Evolutionary conservation across 2,888 invertebrate species (phyloP), one percentile per base, ranked within the genome.

Genomic region (Dryobota labecula): DNA sequence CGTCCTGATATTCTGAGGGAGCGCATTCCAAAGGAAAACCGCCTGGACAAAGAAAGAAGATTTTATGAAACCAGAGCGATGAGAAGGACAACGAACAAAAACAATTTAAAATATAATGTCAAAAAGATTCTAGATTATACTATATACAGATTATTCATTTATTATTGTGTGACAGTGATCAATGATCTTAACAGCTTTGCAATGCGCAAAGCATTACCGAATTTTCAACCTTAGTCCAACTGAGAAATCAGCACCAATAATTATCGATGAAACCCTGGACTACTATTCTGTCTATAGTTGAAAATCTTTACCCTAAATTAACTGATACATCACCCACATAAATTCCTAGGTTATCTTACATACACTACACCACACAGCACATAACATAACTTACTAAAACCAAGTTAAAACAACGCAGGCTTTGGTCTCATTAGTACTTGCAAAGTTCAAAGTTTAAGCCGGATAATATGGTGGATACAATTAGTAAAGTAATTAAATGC

Each of bases 381-480:
- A 71, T 53, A 41, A 45, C 11, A 51, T 66, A 66, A 80, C 68
- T 75, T 20, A 54, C 51, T 47, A 15, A 74, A 64, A 41, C 51
- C 33, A 80, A 80, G 60, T 78, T 80, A 78, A 78, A 80, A 80
- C 64, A 75, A 56, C 53, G 70, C 60, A 79, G 64, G 60, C 76
- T 75, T 80, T 56, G 69, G 76, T 80, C 77, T 78, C 77, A 80
- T 78, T 78, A 78, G 77, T 69, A 75, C 69, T 75, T 24, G 61
- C 69, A 53, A 78, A 75, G 80, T 78, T 74, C 76, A 75, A 69
- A 78, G 80, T 78, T 78, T 80, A 75, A 78, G 69, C 76, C 56
- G 41, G 69, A 80, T 78, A 80, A 78, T 80, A 75, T 61, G 70
- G 69, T 75, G 80, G 69, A 75, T 80, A 78, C 80, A 78, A 75